These are phyloP conservation scores for Oligia latruncula DNA, from an alignment of 2,888 invertebrate species.

Conservation along the genomic window DNA sequence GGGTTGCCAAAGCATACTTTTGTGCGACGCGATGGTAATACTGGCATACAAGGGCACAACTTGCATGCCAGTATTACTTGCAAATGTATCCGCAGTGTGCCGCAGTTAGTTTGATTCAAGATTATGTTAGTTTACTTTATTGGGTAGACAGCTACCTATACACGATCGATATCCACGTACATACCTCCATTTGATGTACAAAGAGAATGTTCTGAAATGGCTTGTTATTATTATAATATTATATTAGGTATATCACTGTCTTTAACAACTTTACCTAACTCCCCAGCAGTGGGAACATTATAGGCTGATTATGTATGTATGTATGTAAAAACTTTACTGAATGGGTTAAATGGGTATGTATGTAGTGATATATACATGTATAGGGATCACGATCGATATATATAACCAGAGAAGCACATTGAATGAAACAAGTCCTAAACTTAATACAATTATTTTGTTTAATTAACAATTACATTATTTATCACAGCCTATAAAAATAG, in stretches of 20 bases:
- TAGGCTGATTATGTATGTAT: no score
- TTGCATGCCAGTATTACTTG: no score
- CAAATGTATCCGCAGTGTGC: no score
- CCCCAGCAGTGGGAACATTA: no score
- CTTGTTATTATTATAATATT: no score
- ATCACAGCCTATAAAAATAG: constrained; percentile 83
- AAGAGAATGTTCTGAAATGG: not conserved
- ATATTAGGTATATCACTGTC: not conserved
- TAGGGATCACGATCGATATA: not conserved
- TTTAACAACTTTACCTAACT: no score
- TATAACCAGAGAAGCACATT: not conserved
- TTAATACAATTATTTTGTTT: constrained; percentile 38
- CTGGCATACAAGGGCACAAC: no score
- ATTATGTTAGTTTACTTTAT: not conserved
- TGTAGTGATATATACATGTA: no score
- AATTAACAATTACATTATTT: constrained; percentile 65
- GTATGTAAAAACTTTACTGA: no score
- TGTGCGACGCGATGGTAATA: no score
- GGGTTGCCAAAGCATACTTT: no score
- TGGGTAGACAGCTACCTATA: not conserved
- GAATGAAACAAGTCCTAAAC: constrained; percentile 30
- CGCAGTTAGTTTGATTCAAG: not conserved
- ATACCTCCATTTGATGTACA: not conserved
- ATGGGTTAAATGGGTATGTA: no score
- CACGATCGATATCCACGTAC: not conserved